phyloP scores from a whole-genome alignment of 2,888 invertebrate genomes.

The Podabrus alpinus region DNA sequence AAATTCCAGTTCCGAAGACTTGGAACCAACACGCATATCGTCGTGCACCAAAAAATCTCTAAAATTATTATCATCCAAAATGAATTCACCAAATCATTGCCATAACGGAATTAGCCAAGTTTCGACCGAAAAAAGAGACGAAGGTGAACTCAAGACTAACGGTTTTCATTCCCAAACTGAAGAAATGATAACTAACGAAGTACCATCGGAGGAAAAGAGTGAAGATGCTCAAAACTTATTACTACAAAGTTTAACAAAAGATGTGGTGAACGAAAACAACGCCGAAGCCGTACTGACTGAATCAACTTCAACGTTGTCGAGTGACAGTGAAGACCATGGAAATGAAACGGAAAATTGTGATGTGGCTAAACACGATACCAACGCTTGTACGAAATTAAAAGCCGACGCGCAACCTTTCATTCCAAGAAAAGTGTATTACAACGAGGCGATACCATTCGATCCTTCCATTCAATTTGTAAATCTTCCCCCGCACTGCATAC shows the following conservation, averaged over 20 bases:
- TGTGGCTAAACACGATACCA: neutral
- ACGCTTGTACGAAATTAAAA: slow-evolving; percentile 39
- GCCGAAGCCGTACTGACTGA: neutral
- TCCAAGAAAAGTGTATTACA: slow-evolving; percentile 48
- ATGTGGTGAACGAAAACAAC: slow-evolving; percentile 10
- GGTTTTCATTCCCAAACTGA: slow-evolving; percentile 4
- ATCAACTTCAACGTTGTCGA: neutral
- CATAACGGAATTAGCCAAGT: neutral
- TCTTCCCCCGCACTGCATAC: slow-evolving; percentile 48
- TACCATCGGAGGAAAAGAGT: neutral
- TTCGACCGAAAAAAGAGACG: neutral
- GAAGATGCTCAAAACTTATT: slow-evolving; percentile 5
- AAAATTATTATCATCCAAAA: neutral
- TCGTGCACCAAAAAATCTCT: neutral
- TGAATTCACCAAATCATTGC: neutral
- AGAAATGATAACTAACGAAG: neutral
- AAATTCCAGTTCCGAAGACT: slow-evolving; percentile 24
- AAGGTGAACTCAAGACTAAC: neutral
- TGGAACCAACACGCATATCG: slow-evolving; percentile 33
- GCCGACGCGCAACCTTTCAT: slow-evolving; percentile 56
- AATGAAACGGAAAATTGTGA: neutral
- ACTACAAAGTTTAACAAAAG: slow-evolving; percentile 1
- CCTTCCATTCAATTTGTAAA: slow-evolving; percentile 45
- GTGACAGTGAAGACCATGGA: neutral
- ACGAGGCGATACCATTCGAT: slow-evolving; percentile 36